These are phyloP conservation scores for Drosophila paranaensis DNA, from an alignment of 2,888 invertebrate species.

Conservation along the genomic window DNA sequence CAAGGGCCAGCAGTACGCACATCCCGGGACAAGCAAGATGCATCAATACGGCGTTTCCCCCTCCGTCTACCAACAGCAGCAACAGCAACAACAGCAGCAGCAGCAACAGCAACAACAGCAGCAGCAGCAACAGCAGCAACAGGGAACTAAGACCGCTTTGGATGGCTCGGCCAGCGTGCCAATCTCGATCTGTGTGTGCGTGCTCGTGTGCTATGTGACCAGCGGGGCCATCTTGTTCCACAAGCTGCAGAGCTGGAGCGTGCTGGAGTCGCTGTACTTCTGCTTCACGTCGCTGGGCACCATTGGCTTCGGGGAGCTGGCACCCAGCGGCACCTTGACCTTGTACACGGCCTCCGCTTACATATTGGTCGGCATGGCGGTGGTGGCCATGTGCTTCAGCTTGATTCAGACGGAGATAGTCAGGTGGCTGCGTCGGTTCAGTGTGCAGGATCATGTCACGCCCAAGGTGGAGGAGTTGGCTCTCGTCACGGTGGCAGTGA, in stretches of 20 bases:
- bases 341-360: slow-evolving; percentile 92
- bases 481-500: slow-evolving; percentile 86
- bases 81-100: slow-evolving; percentile 34
- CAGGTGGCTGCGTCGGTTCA: slow-evolving; percentile 85
- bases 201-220: slow-evolving; percentile 94
- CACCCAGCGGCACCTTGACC: slow-evolving; percentile 89
- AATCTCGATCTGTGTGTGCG: slow-evolving; percentile 92
- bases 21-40: slow-evolving; percentile 41
- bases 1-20: slow-evolving; percentile 45
- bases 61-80: slow-evolving; percentile 60
- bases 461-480: slow-evolving; percentile 86
- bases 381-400: slow-evolving; percentile 95
- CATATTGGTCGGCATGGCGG: slow-evolving; percentile 93
- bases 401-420: slow-evolving; percentile 92
- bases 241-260: slow-evolving; percentile 95
- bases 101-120: slow-evolving; percentile 43
- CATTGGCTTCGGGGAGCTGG: slow-evolving; percentile 93
- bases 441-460: slow-evolving; percentile 83
- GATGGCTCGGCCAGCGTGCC: slow-evolving; percentile 87
- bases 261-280: slow-evolving; percentile 94
- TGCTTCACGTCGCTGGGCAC: slow-evolving; percentile 92
- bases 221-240: slow-evolving; percentile 96
- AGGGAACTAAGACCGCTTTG: slow-evolving; percentile 23
- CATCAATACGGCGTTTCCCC: slow-evolving; percentile 69
- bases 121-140: slow-evolving; percentile 29